Evolutionary conservation across 1,140 invertebrate species (phyloP), one percentile per base, ranked within the genome.

Genomic region (Cotesia vestalis): DNA sequence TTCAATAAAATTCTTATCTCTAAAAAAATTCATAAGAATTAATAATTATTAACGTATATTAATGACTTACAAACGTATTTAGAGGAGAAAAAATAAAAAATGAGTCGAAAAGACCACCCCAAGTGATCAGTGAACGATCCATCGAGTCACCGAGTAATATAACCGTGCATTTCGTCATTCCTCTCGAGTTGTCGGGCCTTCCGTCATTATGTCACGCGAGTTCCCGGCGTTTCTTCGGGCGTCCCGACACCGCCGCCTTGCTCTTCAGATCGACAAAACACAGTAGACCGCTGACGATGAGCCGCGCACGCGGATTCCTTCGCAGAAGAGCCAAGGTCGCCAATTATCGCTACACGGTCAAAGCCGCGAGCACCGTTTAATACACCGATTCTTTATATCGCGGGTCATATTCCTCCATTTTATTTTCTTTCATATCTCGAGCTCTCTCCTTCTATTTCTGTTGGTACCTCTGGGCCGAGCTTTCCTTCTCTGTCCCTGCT

Each of bases 261-360:
- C 51, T 46, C 59, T 63, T 53, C 38, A 62, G 20, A 34, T 34
- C 35, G 59, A n/a, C 60, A 52, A 63, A 72, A 66, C 70, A 67
- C 46, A 70, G 62, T 20, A 17, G 36, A 35, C 51, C 46, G 17
- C 69, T n/a, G 59, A 46, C 52, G 53, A 72, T 36, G 69, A 74
- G 57, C 46, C 61, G 72, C 38, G 60, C 66, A 52, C 67, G 77
- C 73, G 76, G 77, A 84, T 83, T 86, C 83, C 83, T 85, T 86
- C 83, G 81, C 76, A 78, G 83, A 86, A 86, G 77, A 81, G 79
- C 77, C 79, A 82, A 82, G 82, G 78, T 80, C 80, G 84, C 80
- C 83, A 85, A 84, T 86, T 84, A 85, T 84, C 83, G 74, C 61
- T 72, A 73, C 73, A 72, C 75, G 74, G 78, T 66, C 63, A 60